phyloP scores from a whole-genome alignment of 2,113 vertebrate species.

The Hippocampus abdominalis region DNA sequence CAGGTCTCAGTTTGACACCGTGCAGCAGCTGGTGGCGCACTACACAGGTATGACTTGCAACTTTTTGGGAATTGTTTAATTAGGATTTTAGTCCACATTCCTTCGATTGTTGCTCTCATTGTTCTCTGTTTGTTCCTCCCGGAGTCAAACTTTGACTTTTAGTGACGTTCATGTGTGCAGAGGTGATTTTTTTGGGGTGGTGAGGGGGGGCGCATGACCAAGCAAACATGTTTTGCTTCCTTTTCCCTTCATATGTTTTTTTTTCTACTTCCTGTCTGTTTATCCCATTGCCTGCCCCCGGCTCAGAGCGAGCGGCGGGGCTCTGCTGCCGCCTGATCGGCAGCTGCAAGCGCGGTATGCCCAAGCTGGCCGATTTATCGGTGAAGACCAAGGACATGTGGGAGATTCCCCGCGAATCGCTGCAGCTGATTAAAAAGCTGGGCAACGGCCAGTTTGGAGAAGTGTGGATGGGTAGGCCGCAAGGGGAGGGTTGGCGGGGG shows the following conservation, averaged over 20 bases:
- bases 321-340: conserved; percentile 86
- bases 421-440: conserved; percentile 89
- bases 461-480: conserved; percentile 89
- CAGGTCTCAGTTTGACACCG: conserved; percentile 84
- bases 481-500: conserved; percentile 18
- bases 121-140: not conserved
- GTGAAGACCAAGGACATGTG: conserved; percentile 95
- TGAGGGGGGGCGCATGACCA: not conserved
- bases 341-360: conserved; percentile 86
- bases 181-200: not conserved
- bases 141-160: not conserved
- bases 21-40: conserved; percentile 88
- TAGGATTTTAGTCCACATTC: not conserved
- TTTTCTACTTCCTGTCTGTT: conserved; percentile 31
- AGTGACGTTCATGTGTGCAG: not conserved
- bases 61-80: not conserved
- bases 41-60: conserved; percentile 79
- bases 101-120: not conserved
- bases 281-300: conserved; percentile 34
- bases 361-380: conserved; percentile 86
- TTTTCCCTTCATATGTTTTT: conserved; percentile 39
- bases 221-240: conserved; percentile 27
- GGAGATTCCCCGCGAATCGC: conserved; percentile 90
- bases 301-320: conserved; percentile 82
- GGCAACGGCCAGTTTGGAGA: conserved; percentile 93